These are phyloP conservation scores for Limnephilus auricula DNA, from an alignment of 2,888 invertebrate genomes.

Conservation along the genomic window DNA sequence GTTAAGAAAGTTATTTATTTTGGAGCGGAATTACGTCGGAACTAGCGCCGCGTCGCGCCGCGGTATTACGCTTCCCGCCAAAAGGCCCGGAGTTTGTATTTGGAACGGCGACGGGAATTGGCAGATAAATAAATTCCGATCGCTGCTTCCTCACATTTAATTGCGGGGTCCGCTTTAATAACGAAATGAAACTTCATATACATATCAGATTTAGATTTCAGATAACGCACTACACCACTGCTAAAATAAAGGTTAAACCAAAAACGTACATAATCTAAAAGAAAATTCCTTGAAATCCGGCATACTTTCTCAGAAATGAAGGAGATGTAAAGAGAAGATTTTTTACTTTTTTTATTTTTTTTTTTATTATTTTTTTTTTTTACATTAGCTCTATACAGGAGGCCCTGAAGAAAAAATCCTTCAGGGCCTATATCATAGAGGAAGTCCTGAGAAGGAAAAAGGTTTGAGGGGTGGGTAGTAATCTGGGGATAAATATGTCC, in stretches of 20 bases:
- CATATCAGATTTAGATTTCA: neutral
- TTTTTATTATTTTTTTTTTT: too few relatives aligned
- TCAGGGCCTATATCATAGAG: too few relatives aligned
- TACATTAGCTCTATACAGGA: too few relatives aligned
- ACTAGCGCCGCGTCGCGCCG: conserved; percentile 42
- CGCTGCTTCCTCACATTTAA: conserved; percentile 20
- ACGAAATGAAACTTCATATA: neutral
- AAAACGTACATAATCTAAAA: neutral
- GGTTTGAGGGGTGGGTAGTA: too few relatives aligned
- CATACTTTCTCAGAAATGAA: neutral
- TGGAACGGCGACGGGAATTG: conserved; percentile 19
- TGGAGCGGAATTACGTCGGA: conserved; percentile 36
- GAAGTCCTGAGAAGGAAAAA: too few relatives aligned
- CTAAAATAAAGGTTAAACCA: neutral
- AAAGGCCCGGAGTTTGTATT: conserved; percentile 35
- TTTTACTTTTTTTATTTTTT: neutral
- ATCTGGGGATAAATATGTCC: too few relatives aligned
- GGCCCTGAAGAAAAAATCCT: too few relatives aligned
- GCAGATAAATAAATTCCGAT: neutral
- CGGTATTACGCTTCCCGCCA: conserved; percentile 40
- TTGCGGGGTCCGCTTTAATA: neutral
- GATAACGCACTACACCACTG: neutral
- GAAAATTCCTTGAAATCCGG: neutral
- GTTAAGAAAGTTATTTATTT: conserved; percentile 46
- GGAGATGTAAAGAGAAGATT: neutral